A percentile compares a stretch with the other conserved stretches of the same genome.
Conservation (phyloP, 1,140 invertebrate genomes). For the Arctopsyche grandis region DNA sequence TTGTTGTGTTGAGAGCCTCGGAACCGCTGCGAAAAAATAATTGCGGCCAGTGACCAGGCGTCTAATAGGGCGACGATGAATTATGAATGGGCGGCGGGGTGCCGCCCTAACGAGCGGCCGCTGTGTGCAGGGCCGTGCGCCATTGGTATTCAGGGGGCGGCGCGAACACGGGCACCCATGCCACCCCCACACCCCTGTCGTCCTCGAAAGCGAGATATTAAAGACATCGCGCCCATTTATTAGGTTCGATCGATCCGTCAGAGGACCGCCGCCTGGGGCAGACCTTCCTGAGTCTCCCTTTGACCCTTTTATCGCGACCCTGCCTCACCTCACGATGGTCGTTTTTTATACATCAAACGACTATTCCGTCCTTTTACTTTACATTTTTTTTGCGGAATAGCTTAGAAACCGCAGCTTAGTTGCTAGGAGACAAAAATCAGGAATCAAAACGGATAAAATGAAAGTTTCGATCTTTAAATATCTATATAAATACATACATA, state of each 20-base stretch:
- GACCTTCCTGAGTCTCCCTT: background rate
- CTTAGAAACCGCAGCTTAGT: too few relatives aligned
- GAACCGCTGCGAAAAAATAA: slow-evolving; percentile 8
- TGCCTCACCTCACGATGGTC: background rate
- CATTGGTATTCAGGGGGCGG: slow-evolving; percentile 18
- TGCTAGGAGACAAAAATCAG: too few relatives aligned
- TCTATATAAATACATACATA: too few relatives aligned
- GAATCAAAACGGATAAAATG: too few relatives aligned
- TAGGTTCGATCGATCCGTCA: slow-evolving; percentile 28
- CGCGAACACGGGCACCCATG: background rate
- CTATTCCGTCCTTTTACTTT: background rate
- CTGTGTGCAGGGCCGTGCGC: background rate
- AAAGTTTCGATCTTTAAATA: too few relatives aligned
- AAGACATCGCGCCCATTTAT: slow-evolving; percentile 28
- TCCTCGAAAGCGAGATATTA: background rate
- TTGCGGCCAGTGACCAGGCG: background rate
- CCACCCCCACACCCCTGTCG: background rate
- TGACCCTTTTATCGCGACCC: slow-evolving; percentile 24
- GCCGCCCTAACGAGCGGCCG: background rate
- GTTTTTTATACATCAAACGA: too few relatives aligned
- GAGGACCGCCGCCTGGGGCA: background rate
- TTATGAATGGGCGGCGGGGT: slow-evolving; percentile 5
- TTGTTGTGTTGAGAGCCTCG: background rate
- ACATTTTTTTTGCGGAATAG: background rate
- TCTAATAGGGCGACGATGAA: slow-evolving; percentile 9